These are phyloP conservation scores for Eulemur mongoz DNA, from an alignment of 2,797 vertebrate genomes.

Conservation along the genomic window DNA sequence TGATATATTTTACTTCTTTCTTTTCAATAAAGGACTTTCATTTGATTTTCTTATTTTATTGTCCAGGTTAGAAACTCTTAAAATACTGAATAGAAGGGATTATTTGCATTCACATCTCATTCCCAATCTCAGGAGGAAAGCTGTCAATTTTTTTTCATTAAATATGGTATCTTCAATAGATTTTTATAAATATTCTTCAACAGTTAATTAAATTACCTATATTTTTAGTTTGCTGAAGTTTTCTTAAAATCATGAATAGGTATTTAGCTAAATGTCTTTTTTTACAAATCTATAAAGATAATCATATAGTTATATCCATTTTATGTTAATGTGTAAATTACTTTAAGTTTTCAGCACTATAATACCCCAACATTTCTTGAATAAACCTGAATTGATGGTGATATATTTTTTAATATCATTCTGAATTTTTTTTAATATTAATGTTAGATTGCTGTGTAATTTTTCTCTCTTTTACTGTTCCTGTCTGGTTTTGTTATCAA, in stretches of 20 bases:
- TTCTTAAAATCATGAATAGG: neutral
- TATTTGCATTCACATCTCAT: neutral
- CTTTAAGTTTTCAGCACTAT: neutral
- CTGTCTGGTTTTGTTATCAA: neutral
- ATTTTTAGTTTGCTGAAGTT: neutral
- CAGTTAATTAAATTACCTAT: neutral
- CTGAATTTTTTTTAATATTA: neutral
- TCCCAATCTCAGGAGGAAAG: neutral
- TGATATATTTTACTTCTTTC: neutral
- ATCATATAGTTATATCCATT: neutral
- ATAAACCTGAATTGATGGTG: neutral
- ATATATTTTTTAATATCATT: neutral
- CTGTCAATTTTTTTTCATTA: neutral
- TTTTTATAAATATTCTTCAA: neutral
- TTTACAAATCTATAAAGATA: neutral
- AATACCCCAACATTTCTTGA: neutral
- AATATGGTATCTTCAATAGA: neutral
- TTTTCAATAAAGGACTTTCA: neutral
- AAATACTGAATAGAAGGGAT: neutral
- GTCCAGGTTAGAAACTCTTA: neutral
- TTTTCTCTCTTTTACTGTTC: neutral
- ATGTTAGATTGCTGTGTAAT: neutral
- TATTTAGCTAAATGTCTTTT: neutral
- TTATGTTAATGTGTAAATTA: neutral
- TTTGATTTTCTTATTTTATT: neutral